These are phyloP conservation scores for Ciconia nigra DNA, from an alignment of 2,797 vertebrate species.

Conservation along the genomic window DNA sequence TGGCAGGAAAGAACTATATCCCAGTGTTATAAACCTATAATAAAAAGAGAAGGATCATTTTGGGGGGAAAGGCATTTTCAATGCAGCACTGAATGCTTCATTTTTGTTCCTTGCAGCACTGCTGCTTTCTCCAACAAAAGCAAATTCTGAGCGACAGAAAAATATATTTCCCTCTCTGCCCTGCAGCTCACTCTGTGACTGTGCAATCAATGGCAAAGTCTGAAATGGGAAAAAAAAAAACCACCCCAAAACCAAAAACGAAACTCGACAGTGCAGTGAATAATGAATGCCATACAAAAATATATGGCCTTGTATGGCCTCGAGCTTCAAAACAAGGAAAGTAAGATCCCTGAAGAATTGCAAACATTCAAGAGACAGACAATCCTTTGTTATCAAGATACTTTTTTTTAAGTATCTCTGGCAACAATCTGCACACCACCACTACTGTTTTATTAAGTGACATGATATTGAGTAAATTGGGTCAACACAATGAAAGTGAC, in stretches of 20 bases:
- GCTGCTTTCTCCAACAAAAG: slow-evolving; percentile 32
- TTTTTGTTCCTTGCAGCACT: slow-evolving; percentile 48
- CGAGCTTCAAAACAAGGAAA: background rate
- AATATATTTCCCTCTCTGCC: slow-evolving; percentile 61
- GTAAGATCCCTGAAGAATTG: background rate
- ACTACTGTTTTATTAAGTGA: background rate
- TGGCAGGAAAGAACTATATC: slow-evolving; percentile 3
- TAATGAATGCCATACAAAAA: slow-evolving; percentile 37
- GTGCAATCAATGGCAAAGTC: slow-evolving; percentile 35
- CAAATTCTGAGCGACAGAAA: slow-evolving; percentile 57
- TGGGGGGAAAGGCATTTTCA: background rate
- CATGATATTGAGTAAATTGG: background rate
- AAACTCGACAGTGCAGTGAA: background rate
- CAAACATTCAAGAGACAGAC: background rate
- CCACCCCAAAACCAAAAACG: background rate
- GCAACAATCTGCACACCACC: background rate
- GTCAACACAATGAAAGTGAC: background rate
- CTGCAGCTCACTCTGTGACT: slow-evolving; percentile 47
- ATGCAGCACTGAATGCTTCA: slow-evolving; percentile 16
- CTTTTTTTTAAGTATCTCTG: background rate
- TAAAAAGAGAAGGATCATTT: background rate
- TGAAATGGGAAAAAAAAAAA: background rate
- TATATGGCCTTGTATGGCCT: slow-evolving; percentile 13
- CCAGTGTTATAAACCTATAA: background rate
- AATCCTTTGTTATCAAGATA: background rate